Evolutionary conservation across 2,113 vertebrate species (phyloP).

Genomic region (Pygoscelis adeliae): DNA sequence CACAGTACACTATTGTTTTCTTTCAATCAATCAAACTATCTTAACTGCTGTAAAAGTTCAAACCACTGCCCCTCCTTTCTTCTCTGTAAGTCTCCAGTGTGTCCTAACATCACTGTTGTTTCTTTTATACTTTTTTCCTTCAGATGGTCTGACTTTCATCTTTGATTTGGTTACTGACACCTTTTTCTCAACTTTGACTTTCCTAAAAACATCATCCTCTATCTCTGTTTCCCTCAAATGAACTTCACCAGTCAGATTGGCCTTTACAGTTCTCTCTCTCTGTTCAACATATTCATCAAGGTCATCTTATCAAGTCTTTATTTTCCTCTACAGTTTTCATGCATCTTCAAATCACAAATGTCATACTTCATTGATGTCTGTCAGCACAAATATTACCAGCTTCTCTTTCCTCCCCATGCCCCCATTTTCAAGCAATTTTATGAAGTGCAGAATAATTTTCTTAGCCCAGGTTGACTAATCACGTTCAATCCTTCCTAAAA

Average conservation of each 20-base stretch:
- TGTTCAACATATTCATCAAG: not conserved
- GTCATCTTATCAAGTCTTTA: not conserved
- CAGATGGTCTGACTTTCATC: not conserved
- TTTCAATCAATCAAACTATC: not conserved
- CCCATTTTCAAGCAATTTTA: not conserved
- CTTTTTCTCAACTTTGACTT: not conserved
- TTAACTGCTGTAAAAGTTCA: not conserved
- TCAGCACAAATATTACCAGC: not conserved
- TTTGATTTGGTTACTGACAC: not conserved
- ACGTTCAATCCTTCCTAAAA: not conserved
- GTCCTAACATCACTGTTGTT: not conserved
- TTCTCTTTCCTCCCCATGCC: not conserved
- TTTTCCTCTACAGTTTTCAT: not conserved
- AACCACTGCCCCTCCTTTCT: not conserved
- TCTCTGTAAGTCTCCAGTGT: not conserved
- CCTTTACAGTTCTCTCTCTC: not conserved
- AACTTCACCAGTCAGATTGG: not conserved
- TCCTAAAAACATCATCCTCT: not conserved
- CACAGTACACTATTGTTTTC: not conserved
- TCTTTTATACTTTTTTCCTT: not conserved
- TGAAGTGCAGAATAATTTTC: not conserved
- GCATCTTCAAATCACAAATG: not conserved
- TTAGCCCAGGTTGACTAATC: not conserved
- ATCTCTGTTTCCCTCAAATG: not conserved
- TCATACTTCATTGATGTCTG: not conserved